These are phyloP conservation scores for Tragelaphus eurycerus DNA, from an alignment of 2,797 vertebrate species.

Conservation along the genomic window DNA sequence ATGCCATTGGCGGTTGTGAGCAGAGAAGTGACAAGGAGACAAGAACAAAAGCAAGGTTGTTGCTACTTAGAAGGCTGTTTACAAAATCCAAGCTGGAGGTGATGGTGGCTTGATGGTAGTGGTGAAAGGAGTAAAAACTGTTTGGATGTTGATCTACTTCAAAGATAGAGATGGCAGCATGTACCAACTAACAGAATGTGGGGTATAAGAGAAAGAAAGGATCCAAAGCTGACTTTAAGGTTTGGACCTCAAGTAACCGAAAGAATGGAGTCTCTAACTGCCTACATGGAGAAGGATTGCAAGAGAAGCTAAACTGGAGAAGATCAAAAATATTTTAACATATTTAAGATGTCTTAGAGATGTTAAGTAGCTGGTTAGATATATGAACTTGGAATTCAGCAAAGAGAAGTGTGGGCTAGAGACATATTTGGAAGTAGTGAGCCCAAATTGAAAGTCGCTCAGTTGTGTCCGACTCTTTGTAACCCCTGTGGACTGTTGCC, in stretches of 20 bases:
- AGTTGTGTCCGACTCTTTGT: neutral
- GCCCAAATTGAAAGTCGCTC: neutral
- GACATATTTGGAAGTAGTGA: neutral
- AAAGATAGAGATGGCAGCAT: neutral
- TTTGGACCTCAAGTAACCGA: neutral
- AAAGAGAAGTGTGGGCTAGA: neutral
- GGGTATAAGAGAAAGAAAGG: neutral
- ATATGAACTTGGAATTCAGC: neutral
- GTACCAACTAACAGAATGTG: neutral
- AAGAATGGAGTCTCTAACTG: neutral
- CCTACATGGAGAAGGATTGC: accelerated
- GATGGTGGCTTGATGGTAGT: neutral
- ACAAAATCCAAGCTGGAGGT: neutral
- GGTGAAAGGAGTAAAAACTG: neutral
- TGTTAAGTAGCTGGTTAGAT: neutral
- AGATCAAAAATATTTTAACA: neutral
- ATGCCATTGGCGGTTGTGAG: neutral
- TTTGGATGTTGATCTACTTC: neutral
- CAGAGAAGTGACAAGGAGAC: neutral
- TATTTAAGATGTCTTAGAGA: neutral
- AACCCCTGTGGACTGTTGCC: neutral
- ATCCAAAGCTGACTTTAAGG: neutral
- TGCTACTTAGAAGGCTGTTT: neutral
- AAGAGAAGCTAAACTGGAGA: neutral
- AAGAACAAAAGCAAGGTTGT: neutral